Evolutionary conservation across 2,113 vertebrate genomes (phyloP).

Genomic region (Paralichthys olivaceus): DNA sequence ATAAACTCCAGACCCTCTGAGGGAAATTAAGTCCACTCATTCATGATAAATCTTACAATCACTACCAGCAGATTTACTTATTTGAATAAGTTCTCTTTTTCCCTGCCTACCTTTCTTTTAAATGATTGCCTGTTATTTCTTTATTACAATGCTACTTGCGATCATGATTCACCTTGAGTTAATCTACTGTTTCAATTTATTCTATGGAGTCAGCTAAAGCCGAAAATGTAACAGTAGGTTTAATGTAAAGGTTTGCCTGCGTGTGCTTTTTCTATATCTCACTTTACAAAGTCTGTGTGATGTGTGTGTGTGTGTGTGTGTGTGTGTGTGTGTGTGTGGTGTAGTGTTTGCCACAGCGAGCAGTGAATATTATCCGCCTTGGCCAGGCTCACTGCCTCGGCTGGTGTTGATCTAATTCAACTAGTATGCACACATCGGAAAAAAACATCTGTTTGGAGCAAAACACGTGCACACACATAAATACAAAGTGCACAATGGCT

Average conservation of each 20-base stretch:
- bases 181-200: conserved; percentile 27
- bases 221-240: conserved; percentile 9
- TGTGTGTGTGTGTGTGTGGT: conserved; percentile 15
- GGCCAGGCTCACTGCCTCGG: conserved; percentile 59
- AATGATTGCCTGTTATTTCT: conserved; percentile 34
- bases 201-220: conserved; percentile 34
- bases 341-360: conserved; percentile 18
- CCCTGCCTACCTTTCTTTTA: conserved; percentile 16
- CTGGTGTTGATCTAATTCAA: conserved; percentile 69
- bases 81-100: conserved; percentile 41
- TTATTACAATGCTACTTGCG: conserved; percentile 25
- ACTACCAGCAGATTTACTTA: conserved; percentile 27
- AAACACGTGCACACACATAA: conserved; percentile 22
- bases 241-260: conserved; percentile 30
- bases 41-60: conserved; percentile 24
- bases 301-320: conserved; percentile 22
- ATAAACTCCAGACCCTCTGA: conserved; percentile 23
- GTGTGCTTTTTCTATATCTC: conserved; percentile 18
- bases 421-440: conserved; percentile 34
- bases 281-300: conserved; percentile 5
- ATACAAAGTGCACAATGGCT: not conserved
- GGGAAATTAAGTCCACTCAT: conserved; percentile 38
- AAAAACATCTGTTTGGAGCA: conserved; percentile 71
- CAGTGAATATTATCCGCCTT: conserved; percentile 63
- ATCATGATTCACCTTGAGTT: conserved; percentile 42